phyloP scores from a whole-genome alignment of 2,888 invertebrate genomes.

The Stenodema calcarata region DNA sequence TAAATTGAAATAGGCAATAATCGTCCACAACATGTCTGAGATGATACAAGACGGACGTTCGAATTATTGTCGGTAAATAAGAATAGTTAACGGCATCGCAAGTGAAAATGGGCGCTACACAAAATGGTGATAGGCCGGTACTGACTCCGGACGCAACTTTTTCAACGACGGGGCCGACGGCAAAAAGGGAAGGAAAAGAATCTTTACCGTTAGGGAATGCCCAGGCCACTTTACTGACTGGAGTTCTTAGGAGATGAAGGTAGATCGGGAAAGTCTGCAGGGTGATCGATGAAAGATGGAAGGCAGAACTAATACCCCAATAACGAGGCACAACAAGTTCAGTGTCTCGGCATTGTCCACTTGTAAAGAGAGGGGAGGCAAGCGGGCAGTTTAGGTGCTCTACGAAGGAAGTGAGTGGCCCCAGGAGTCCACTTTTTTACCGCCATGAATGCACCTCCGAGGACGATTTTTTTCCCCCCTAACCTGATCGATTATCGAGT shows the following conservation, averaged over 20 bases:
- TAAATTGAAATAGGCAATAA: no score
- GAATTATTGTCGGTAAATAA: not conserved
- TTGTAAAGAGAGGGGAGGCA: not conserved
- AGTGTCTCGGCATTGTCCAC: not conserved
- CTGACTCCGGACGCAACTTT: not conserved
- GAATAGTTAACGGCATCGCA: not conserved
- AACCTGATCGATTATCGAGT: not conserved
- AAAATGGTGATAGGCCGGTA: not conserved
- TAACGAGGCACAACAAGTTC: slow-evolving; percentile 17
- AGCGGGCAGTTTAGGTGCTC: not conserved
- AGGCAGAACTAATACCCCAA: slow-evolving; percentile 26
- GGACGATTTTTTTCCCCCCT: not conserved
- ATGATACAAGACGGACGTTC: not conserved
- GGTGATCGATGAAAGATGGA: slow-evolving; percentile 38
- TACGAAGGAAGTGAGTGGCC: not conserved
- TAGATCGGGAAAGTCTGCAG: not conserved
- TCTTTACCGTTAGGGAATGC: not conserved
- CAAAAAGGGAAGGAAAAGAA: not conserved
- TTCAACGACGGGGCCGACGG: not conserved
- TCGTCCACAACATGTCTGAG: no score
- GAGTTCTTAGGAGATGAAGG: not conserved
- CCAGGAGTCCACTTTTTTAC: not conserved
- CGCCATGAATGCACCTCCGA: not conserved
- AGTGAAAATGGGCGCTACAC: not conserved
- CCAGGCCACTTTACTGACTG: not conserved